Evolutionary conservation across 2,888 invertebrate species (phyloP), one percentile per base, ranked within the genome.

Genomic region (Diplolepis rosae): DNA sequence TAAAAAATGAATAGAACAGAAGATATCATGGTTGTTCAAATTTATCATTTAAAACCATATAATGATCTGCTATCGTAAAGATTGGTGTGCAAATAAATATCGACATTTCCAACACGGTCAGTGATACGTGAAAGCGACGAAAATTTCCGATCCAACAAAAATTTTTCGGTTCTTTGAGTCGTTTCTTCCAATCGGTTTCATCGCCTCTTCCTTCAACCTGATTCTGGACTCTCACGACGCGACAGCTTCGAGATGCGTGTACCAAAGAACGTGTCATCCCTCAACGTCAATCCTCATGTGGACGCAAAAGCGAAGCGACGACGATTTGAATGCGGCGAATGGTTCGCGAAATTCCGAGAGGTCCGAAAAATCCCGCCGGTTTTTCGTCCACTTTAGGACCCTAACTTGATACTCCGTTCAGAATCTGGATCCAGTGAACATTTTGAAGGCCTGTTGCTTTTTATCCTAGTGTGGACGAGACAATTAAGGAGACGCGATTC

Each of bases 271-370:
- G 87, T 83, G 87, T 87, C 88, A 88, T 88, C 84, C 86, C 84
- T 88, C 88, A 88, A 88, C 84, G 88, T 88, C 88, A 88, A 87
- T 87, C 86, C 79, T 74, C 70, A 71, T 74, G 73, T 68, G 80
- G 77, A 80, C 83, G 78, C 81, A 79, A 82, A 73, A 81, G 82
- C 81, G 80, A 81, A 83, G 83, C 82, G 82, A 81, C 83, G 81
- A 80, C 84, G 84, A 87, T 87, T 87, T 87, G 86, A 87, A 86
- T 87, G 87, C 85, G 82, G 69, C 35, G 61, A 61, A 61, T 39
- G 39, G 35, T 61, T n/a, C 67, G 73, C 74, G 73, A 72, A 75
- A 78, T 78, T 78, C 77, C 75, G 67, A 71, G 74, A 74, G 70
- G 73, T 77, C 76, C 74, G 72, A 71, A 77, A 75, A 73, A 73